Evolutionary conservation across 2,113 vertebrate species (phyloP), one percentile per base, ranked within the genome.

Genomic region (Cottus gobio): DNA sequence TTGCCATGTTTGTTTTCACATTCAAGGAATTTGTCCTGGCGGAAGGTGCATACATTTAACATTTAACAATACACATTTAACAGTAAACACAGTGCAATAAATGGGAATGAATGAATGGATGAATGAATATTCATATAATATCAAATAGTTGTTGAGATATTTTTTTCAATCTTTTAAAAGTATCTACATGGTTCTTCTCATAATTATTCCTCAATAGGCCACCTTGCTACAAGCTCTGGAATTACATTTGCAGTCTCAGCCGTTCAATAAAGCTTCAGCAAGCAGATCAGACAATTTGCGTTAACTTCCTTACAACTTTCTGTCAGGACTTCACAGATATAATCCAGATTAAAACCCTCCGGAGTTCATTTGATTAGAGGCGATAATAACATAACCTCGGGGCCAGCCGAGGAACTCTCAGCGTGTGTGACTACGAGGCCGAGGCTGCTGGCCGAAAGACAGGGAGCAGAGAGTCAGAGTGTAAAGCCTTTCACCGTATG

Each of bases 341-440:
- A 79, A 85, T 81, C 56, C 79, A 86, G 67, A 86, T 71, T 56
- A 76, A 84, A 86, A n/a, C 46, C 67, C 48, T 68, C 7, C 67
- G 28, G 56, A 63, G 39, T 8, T 65, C 26, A 78, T 70, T 77
- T 13, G 63, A 81, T 86, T 65, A 75, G 54, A 75, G 36, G 71
- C 6, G 76, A 80, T 85, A 76, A 81, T 73, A 74, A 74, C 60
- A 30, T 52, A 85, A 75, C 56, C 65, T 28, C 3, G 0, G 22
- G 56, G 56, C 50, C 46, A 54, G 62, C 63, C 39, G 16, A 83
- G 66, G 56, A 46, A 70, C 62, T 18, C 70, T 84, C 74, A 79
- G 84, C 76, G 68, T 18, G 26, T 48, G 46, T 87, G 83, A 89
- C 69, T 74, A 78, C 75, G 28, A 52, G 18, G 22, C n/a, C 7